Base-by-base conservation (phyloP, 2,888 invertebrate genomes). In the Drosophila multiciliata region DNA sequence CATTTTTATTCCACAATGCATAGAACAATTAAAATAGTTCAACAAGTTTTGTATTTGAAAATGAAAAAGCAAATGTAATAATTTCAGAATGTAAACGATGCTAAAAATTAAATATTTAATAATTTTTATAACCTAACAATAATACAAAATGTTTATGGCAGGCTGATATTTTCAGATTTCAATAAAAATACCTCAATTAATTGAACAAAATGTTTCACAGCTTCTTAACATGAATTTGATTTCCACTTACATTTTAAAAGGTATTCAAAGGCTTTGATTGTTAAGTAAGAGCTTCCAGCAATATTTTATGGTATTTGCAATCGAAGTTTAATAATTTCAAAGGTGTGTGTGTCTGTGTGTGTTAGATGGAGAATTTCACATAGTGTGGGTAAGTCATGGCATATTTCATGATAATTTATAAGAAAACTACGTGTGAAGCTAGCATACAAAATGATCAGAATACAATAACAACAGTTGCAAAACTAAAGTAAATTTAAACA, bases 381-480 rank as follows among this genome's bases (percentile, higher is more conserved):
- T 49, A 29, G 11, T 26, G 12, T 20, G 11, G 55, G 29, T 40
- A 57, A 57, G 8, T 42, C 20, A 36, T 45, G 78, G 69, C 89
- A 86, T 86, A 89, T 89, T 89, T 86, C 80, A 87, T 76, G 52
- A 26, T 74, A 82, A 86, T 74, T 87, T 89, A 86, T 86, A 77
- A 71, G 85, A 50, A 60, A 74, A 63, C 63, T 84, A 86, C 85
- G 85, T 86, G 85, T 54, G 68, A 60, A 52, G 55, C 61, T 73
- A 73, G 38, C 68, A 52, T 57, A 65, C 45, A 76, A 70, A 68
- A 68, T 75, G 71, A 87, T 86, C 76, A 72, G 74, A 79, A 87
- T 82, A 77, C 87, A 83, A 87, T 79, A 79, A 73, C 70, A 75
- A 61, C 62, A 66, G 69, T 68, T 74, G 72, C 68, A 61, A 75